Evolutionary conservation across 2,888 invertebrate genomes (phyloP), one percentile per base, ranked within the genome.

Genomic region (Calliphora vomitoria): DNA sequence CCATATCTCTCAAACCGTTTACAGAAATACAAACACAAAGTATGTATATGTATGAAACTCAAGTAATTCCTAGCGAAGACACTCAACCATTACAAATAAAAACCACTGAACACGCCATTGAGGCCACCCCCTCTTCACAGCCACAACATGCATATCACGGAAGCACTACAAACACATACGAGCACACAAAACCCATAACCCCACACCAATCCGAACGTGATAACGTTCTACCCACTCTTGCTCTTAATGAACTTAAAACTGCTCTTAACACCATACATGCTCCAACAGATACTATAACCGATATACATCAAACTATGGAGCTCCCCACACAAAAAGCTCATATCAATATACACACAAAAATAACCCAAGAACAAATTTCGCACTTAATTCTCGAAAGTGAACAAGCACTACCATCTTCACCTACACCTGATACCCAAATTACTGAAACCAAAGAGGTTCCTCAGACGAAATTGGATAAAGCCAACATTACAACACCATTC

Each of bases 21-120:
- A 85, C 85, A 87, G 64, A 81, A 69, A 75, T 85, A 79, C 74
- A 87, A 66, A 89, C 91, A 81, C 90, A 91, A 76, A 91, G 90
- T 90, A 92, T 91, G 90, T 92, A 91, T 90, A 85, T 92, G 35
- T 89, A 88, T 86, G 89, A 91, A 88, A 89, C 85, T 64, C 50
- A 84, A 80, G 20, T 82, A 64, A 71, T 82, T 71, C 64, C 85
- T 13, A 74, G 41, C 31, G 87, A 85, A 85, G 35, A 62, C 66
- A 82, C 79, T 25, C 64, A 80, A 41, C 79, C 75, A 38, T 72
- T 83, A 50, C n/a, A 58, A 64, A 79, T 11, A 53, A 76, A 50
- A 76, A 68, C n/a, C 66, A 55, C 13, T 11, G 25, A 31, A 62
- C 76, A 38, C 10, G 20, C 44, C 3, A 18, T 13, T 31, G 25